Conservation (phyloP, 2,797 vertebrate species). For the Sphenodon punctatus region DNA sequence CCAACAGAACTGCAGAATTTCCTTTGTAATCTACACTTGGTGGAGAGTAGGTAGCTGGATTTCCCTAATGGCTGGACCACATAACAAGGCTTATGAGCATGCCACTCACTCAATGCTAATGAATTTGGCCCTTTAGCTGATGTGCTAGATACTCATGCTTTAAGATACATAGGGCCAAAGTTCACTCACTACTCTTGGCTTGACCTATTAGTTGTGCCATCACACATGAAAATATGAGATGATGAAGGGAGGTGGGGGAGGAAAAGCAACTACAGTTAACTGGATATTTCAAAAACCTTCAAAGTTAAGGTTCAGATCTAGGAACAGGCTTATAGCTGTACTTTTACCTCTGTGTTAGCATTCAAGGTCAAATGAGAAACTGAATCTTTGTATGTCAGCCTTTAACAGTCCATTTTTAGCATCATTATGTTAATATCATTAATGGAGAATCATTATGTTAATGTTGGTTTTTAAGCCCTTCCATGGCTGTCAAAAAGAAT, state of each 20-base stretch:
- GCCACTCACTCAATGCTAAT: conserved; percentile 21
- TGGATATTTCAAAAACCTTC: not conserved
- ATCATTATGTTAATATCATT: conserved; percentile 24
- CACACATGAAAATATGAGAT: conserved; percentile 27
- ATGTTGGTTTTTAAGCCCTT: not conserved
- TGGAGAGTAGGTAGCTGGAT: conserved; percentile 34
- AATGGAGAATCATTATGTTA: conserved; percentile 17
- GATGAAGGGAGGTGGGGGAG: conserved; percentile 16
- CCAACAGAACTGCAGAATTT: conserved; percentile 31
- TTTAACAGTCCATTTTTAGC: conserved; percentile 15
- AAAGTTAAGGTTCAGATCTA: not conserved
- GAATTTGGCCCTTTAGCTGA: conserved; percentile 1
- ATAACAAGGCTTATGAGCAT: conserved; percentile 10
- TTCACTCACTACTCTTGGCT: conserved; percentile 50
- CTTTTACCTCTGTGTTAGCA: not conserved
- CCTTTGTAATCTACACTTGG: not conserved
- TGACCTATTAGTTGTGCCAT: not conserved
- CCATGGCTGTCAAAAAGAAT: not conserved
- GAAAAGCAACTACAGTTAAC: conserved; percentile 17
- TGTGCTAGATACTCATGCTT: too few species aligned
- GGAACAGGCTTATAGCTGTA: accelerated
- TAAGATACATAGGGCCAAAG: not conserved
- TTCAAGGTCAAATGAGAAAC: conserved; percentile 45
- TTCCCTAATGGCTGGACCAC: conserved; percentile 46
- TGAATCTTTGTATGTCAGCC: not conserved